These are phyloP conservation scores for Yoshiicerus persimilis DNA, from an alignment of 1,140 invertebrate species.

Conservation along the genomic window DNA sequence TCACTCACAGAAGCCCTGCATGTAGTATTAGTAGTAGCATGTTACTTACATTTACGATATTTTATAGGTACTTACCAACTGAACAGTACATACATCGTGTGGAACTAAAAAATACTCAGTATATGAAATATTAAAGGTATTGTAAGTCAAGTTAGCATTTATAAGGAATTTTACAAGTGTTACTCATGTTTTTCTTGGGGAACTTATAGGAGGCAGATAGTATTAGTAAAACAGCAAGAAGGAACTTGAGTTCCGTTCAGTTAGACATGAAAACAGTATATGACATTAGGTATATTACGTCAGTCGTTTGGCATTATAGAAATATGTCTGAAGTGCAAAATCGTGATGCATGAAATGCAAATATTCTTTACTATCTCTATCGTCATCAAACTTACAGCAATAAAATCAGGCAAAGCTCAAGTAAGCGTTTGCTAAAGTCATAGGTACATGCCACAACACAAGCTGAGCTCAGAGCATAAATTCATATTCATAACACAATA, in stretches of 20 bases:
- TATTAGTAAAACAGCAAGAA: background rate
- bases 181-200: background rate
- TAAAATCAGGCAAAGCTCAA: background rate
- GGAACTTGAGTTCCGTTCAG: background rate
- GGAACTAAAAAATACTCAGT: background rate
- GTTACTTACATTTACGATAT: background rate
- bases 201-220: background rate
- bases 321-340: background rate
- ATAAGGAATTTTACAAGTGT: background rate
- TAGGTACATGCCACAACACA: background rate
- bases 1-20: background rate
- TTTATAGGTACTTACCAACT: too few species aligned
- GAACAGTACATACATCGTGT: background rate
- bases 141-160: background rate
- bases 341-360: conserved; percentile 22
- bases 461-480: background rate
- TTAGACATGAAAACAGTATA: background rate
- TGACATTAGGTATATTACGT: background rate
- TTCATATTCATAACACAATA: background rate
- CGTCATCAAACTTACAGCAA: background rate
- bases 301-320: background rate
- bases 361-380: background rate
- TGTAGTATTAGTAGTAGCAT: background rate
- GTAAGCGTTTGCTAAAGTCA: background rate
- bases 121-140: background rate